Percentiles rank a stretch among this genome's conserved stretches.
These are phyloP conservation scores for Conistra vaccinii DNA, from an alignment of 2,888 invertebrate species.

Conservation along the genomic window DNA sequence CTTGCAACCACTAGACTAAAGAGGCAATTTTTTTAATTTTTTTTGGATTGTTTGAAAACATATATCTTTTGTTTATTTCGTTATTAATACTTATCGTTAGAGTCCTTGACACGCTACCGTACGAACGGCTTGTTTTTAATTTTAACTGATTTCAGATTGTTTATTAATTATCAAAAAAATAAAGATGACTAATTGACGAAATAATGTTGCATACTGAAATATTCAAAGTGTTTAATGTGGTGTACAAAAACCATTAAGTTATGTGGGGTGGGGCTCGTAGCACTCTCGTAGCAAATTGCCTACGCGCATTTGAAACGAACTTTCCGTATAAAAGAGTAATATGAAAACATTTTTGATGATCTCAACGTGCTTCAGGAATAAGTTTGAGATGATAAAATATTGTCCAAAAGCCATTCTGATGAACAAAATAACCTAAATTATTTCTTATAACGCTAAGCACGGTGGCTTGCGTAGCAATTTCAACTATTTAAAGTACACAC, in stretches of 20 bases:
- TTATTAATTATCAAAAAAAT: slow-evolving; percentile 8
- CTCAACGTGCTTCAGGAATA: neutral
- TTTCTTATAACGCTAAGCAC: neutral
- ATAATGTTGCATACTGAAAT: neutral
- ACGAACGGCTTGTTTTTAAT: neutral
- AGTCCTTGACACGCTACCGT: slow-evolving; percentile 19
- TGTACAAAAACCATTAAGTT: neutral
- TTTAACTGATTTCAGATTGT: neutral
- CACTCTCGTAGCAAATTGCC: slow-evolving; percentile 40
- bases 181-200: neutral
- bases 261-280: slow-evolving; percentile 27
- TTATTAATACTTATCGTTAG: slow-evolving; percentile 3
- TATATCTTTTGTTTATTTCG: slow-evolving; percentile 14
- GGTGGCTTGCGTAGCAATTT: neutral
- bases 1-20: neutral
- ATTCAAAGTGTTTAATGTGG: neutral
- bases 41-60: neutral
- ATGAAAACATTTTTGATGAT: neutral
- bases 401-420: neutral
- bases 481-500: neutral
- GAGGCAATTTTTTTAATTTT: neutral
- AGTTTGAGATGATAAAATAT: neutral
- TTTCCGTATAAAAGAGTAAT: neutral
- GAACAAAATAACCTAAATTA: neutral
- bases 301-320: slow-evolving; percentile 27